Percentiles rank a stretch among this genome's conserved stretches.
phyloP scores from a whole-genome alignment of 2,888 invertebrate species.

The Limnephilus marmoratus region DNA sequence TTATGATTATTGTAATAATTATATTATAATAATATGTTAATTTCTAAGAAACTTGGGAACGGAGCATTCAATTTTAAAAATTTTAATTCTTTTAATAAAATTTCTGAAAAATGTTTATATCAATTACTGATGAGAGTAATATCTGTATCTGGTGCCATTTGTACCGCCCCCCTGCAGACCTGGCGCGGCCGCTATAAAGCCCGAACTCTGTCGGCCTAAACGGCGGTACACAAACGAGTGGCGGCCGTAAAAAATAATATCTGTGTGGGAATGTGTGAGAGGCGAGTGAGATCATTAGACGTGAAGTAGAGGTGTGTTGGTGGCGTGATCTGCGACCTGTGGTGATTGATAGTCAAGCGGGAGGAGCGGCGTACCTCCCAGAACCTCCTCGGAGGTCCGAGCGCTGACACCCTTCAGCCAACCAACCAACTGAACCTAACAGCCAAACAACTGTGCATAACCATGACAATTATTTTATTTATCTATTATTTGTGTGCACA shows the following conservation, averaged over 20 bases:
- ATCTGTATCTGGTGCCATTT: neutral
- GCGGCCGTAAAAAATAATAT: slow-evolving; percentile 52
- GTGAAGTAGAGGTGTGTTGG: slow-evolving; percentile 33
- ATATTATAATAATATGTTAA: no score
- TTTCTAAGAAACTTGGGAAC: no score
- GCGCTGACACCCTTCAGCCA: slow-evolving; percentile 15
- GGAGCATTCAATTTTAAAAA: no score
- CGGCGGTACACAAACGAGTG: slow-evolving; percentile 54
- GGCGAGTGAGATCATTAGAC: slow-evolving; percentile 52
- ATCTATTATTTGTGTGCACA: no score
- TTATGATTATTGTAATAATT: no score
- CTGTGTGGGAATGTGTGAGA: slow-evolving; percentile 55
- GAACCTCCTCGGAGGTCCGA: slow-evolving; percentile 48
- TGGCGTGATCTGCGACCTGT: slow-evolving; percentile 48
- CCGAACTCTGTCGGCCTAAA: slow-evolving; percentile 51
- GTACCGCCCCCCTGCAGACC: neutral
- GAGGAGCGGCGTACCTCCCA: slow-evolving; percentile 47
- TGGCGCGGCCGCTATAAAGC: slow-evolving; percentile 51
- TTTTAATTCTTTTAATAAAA: no score
- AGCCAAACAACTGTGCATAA: no score
- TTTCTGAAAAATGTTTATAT: neutral
- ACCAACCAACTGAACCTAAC: neutral
- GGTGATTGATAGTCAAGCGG: slow-evolving; percentile 48
- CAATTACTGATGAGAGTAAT: neutral
- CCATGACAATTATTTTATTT: no score